Base-by-base conservation (phyloP, 2,797 vertebrate species). In the Periparus ater region DNA sequence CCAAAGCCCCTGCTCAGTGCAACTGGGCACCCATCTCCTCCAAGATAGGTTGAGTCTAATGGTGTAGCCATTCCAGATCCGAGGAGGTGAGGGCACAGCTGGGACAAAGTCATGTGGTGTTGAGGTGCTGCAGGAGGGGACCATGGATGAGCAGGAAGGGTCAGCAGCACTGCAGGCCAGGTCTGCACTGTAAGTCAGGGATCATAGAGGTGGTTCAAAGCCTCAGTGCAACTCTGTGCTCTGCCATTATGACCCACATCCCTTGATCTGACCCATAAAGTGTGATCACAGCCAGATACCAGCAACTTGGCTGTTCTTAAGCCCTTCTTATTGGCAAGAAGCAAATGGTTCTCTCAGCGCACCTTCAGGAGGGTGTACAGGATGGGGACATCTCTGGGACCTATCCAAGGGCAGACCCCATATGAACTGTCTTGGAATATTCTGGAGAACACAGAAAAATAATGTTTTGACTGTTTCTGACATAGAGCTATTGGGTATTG, bases 51-150 rank as follows among this genome's bases (percentile, higher is more conserved):
- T 61, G 58, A 81, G 38, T 47, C 84, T 68, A 22, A 75, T 1
- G 1, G 42, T 77, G 34, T 20, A 42, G 42, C 42, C 51, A 19
- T 62, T 29, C 53, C 40, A 20, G 20, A 30, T 20, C 27, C 3
- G 3, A n/a, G 65, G 25, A 51, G 7, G 7, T 0, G 9, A 61
- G 17, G 21, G 44, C 55, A n/a, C 34, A 83, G 17, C 47, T 73
- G 63, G 34, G 42, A 61, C 2, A 6, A 42, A 42, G 67, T 2
- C 3, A 0, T 20, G 26, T 11, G 48, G 62, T 17, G 3, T 32
- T 18, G 66, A 36, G n/a, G 17, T 38, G 50, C 23, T 84, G 72
- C 40, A 61, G 72, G 70, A 87, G 15, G 44, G 47, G 18, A 53
- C 6, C 7, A 1, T 1, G 8, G 3, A 23, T 27, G 20, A 71